A percentile compares a stretch with the other conserved stretches of the same genome.
Conservation (phyloP, 2,797 vertebrate genomes). For the Ataeniobius toweri region DNA sequence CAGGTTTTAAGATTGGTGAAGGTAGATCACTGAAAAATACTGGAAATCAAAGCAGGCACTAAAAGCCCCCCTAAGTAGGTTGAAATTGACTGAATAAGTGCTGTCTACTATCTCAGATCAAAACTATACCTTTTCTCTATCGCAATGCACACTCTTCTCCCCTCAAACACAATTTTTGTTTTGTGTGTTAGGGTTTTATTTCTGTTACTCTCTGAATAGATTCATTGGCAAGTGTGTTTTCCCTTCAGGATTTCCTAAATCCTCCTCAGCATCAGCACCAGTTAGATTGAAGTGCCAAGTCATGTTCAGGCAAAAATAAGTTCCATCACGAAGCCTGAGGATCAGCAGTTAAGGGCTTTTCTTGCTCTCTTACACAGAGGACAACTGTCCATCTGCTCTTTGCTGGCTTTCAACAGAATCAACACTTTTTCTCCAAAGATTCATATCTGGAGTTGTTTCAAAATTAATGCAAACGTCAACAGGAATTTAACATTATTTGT, state of each 20-base stretch:
- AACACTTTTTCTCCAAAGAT: conserved; percentile 22
- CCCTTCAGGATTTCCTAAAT: conserved; percentile 11
- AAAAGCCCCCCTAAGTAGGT: neutral
- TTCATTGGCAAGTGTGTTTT: conserved; percentile 19
- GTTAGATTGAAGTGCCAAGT: conserved; percentile 57
- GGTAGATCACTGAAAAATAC: too few species aligned
- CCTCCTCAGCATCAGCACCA: conserved; percentile 28
- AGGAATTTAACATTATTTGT: neutral
- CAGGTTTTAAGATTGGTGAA: too few species aligned
- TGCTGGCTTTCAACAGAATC: conserved; percentile 12
- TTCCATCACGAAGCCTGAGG: conserved; percentile 24
- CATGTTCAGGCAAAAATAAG: conserved; percentile 50
- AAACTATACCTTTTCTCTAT: neutral
- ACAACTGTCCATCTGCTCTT: conserved; percentile 46
- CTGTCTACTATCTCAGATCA: neutral
- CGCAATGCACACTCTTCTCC: neutral
- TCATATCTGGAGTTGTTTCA: conserved; percentile 1
- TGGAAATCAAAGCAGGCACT: neutral
- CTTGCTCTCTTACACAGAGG: conserved; percentile 12
- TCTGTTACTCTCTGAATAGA: neutral
- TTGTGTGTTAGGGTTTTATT: neutral
- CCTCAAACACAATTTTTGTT: neutral
- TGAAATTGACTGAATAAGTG: neutral
- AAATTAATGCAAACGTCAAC: neutral
- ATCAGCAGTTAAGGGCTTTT: conserved; percentile 42